Base-by-base conservation (phyloP, 2,888 invertebrate genomes). In the Salpingus planirostris region DNA sequence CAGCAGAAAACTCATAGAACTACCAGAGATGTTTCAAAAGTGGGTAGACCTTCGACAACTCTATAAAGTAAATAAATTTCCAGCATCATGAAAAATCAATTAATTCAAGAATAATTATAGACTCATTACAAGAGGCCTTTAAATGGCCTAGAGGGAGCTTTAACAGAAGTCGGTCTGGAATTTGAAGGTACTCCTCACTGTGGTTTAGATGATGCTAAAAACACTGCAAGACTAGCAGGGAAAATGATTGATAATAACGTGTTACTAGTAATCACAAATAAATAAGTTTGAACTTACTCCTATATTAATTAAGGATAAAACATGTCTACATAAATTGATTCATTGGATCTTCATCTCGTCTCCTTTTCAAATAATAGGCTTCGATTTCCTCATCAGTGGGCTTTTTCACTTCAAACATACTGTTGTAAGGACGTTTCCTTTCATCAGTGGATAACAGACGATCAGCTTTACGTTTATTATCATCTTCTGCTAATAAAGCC, bases 371-470 rank as follows among this genome's bases (percentile, higher is more conserved):
- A 57, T 83, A 79, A 67, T 85, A 96, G 0, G 92, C 92, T 62
- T 97, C 96, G 59, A 95, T 74, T 61, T 97, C 92, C 42, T 90
- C 89, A 37, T 89, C 87, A 0, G 90, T 85, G 0, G 91, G 92
- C 38, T 80, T 84, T 49, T 84, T 84, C 0, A 78, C 79, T 50
- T 83, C 80, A 40, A 74, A 79, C 82, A 87, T 87, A 54, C 90
- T 91, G 64, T 97, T 95, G 64, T 93, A 98, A 0, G 89, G 82
- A 2, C 96, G 73, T 53, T 93, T 91, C 10, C 95, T 71, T 54
- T 97, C 97, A 59, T 93, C 91, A 44, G 83, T 62, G 2, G 74
- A 71, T 34, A 86, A 59, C 2, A 86, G 56, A 43, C 70, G 66
- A 0, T 80, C 76, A 0, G 80, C 82, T 27, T 73, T 71, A 41